Conservation (phyloP, 2,113 vertebrate genomes). For the Pyrgilauda ruficollis region DNA sequence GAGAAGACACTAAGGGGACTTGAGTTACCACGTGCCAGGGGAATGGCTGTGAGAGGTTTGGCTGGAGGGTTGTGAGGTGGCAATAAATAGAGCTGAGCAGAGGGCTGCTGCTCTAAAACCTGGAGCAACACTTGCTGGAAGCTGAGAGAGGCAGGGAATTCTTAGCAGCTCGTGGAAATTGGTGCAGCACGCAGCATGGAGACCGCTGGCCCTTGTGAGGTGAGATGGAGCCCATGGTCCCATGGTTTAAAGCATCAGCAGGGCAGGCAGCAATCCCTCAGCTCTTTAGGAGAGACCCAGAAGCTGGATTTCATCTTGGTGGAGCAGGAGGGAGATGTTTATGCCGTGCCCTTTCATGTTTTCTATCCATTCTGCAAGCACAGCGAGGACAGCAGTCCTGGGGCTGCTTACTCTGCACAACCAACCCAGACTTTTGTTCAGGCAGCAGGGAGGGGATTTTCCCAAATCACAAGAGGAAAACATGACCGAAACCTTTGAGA, state of each 20-base stretch:
- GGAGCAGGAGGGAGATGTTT: not conserved
- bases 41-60: fast-evolving
- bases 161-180: not conserved
- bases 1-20: not conserved
- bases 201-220: fast-evolving
- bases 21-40: not conserved
- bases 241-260: not conserved
- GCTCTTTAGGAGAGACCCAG: not conserved
- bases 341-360: not conserved
- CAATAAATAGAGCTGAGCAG: not conserved
- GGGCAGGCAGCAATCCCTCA: not conserved
- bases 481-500: not conserved
- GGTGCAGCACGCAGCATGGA: not conserved
- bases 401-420: not conserved
- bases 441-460: not conserved
- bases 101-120: not conserved
- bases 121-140: not conserved
- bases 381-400: not conserved
- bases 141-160: not conserved
- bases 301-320: not conserved
- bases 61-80: not conserved
- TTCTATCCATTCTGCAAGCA: not conserved
- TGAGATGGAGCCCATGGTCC: not conserved
- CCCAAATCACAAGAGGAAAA: not conserved
- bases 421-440: not conserved